phyloP scores from a whole-genome alignment of 2,113 vertebrate species.

The Pithys albifrons region DNA sequence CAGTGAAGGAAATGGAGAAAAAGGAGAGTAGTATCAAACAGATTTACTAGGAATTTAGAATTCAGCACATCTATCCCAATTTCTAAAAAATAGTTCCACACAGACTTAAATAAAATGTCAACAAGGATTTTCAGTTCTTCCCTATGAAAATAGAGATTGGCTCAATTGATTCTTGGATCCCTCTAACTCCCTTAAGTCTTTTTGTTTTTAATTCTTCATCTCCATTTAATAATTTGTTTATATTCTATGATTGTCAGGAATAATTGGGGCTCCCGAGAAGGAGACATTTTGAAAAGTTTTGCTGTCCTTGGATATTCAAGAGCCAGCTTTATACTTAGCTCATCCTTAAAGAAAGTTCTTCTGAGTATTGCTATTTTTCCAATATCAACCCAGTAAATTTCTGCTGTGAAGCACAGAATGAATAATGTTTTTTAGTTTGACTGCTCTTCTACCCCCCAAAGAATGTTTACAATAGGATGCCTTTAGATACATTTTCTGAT shows the following conservation, averaged over 20 bases:
- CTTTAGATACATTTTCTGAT: background rate
- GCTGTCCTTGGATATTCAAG: background rate
- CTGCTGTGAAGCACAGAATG: background rate
- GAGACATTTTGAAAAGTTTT: background rate
- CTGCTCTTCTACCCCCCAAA: background rate
- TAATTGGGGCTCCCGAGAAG: background rate
- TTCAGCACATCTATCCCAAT: background rate
- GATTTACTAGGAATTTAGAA: background rate
- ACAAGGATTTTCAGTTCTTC: background rate
- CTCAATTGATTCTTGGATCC: background rate
- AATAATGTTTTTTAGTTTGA: background rate
- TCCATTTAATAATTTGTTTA: background rate
- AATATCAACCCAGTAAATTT: background rate
- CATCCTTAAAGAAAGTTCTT: background rate
- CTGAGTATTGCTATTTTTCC: background rate
- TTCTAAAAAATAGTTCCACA: background rate
- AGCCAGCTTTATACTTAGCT: background rate
- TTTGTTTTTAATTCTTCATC: background rate
- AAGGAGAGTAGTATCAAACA: background rate
- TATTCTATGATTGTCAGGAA: background rate
- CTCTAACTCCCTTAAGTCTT: background rate
- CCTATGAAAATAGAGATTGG: background rate
- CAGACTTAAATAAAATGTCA: background rate
- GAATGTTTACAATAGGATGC: background rate
- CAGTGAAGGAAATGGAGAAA: background rate